A percentile compares a stretch with the other conserved stretches of the same genome.
These are phyloP conservation scores for Sander vitreus DNA, from an alignment of 2,113 vertebrate genomes.

Conservation along the genomic window DNA sequence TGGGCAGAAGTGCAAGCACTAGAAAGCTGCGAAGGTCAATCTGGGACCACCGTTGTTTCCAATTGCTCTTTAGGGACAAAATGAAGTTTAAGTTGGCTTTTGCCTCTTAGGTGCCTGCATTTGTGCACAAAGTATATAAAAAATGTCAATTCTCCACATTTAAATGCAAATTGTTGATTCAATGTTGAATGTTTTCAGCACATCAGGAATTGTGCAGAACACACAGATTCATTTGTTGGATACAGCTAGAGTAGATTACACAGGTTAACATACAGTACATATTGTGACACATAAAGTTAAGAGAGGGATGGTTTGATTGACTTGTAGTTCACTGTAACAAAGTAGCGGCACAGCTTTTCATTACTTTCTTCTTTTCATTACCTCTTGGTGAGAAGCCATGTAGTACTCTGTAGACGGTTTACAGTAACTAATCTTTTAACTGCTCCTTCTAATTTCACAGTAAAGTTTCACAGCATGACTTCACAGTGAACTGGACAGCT, in stretches of 20 bases:
- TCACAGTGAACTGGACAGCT: neutral
- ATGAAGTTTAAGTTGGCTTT: no score
- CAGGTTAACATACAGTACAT: no score
- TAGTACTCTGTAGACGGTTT: neutral
- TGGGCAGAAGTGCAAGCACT: no score
- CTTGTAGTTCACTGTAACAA: constrained; percentile 35
- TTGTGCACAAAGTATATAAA: no score
- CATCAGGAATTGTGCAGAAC: neutral
- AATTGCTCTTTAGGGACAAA: no score
- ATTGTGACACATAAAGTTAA: no score
- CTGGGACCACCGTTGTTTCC: no score
- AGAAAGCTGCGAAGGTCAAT: no score
- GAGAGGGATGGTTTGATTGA: neutral
- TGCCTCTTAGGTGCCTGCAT: no score
- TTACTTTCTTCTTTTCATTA: constrained; percentile 26
- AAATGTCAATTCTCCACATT: no score
- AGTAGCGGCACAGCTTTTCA: constrained; percentile 24
- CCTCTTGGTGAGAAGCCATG: neutral
- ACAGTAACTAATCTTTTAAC: constrained; percentile 22
- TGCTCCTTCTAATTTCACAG: constrained; percentile 33
- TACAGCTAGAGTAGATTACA: neutral
- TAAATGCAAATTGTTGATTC: no score
- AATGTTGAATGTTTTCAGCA: neutral
- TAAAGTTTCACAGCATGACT: constrained; percentile 2
- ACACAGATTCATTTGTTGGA: neutral